phyloP scores from a whole-genome alignment of 2,888 invertebrate genomes.

The Colostygia pectinataria region DNA sequence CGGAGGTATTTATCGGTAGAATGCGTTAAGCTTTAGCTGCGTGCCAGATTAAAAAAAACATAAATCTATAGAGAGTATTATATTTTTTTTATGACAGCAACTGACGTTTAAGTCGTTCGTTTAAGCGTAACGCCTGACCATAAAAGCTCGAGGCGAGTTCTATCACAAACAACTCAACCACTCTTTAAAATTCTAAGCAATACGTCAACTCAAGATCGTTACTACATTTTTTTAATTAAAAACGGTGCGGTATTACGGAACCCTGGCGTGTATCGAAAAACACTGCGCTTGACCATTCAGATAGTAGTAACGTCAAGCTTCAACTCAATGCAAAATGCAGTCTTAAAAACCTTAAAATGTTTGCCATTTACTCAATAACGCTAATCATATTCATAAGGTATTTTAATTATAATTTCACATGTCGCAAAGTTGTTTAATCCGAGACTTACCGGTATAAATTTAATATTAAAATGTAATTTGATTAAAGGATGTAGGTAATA shows the following conservation, averaged over 20 bases:
- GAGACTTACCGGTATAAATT: constrained; percentile 48
- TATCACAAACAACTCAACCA: no score
- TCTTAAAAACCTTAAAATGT: constrained; percentile 62
- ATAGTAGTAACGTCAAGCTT: constrained; percentile 43
- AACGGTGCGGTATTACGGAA: no score
- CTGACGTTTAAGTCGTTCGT: no score
- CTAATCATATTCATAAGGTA: constrained; percentile 57
- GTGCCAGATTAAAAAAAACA: constrained; percentile 16
- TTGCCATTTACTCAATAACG: constrained; percentile 43
- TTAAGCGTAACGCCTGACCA: no score
- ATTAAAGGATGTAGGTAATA: constrained; percentile 7
- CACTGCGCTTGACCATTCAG: constrained; percentile 7
- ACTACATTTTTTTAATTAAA: no score
- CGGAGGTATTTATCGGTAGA: constrained; percentile 7
- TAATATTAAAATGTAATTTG: constrained; percentile 42
- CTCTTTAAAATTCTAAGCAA: no score
- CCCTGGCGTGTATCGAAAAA: neutral
- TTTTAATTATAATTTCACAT: constrained; percentile 68
- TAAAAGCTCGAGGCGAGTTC: no score
- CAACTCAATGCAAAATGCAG: constrained; percentile 56
- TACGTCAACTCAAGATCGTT: no score
- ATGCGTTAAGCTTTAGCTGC: constrained; percentile 9
- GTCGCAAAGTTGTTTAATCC: constrained; percentile 58
- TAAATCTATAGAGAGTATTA: neutral
- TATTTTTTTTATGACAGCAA: no score